phyloP scores from a whole-genome alignment of 1,140 invertebrate genomes.

The Drosophila fuyamai region DNA sequence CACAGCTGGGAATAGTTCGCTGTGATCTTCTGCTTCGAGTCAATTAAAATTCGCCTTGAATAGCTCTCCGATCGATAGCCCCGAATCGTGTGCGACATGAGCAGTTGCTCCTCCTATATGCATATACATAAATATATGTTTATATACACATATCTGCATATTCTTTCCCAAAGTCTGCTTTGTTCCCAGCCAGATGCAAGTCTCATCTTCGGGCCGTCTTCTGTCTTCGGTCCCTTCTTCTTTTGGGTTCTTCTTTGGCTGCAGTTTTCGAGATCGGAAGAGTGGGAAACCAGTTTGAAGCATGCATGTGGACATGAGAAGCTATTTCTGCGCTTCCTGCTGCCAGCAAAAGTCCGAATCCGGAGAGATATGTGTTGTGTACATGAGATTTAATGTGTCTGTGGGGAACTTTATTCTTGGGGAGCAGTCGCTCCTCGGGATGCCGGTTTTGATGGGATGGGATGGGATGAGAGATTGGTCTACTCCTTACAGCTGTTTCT shows the following conservation, averaged over 20 bases:
- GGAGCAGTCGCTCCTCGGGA: slow-evolving; percentile 16
- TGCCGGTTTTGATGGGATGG: slow-evolving; percentile 8
- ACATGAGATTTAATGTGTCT: slow-evolving; percentile 18
- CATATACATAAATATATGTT: not conserved
- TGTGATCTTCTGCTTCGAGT: slow-evolving; percentile 43
- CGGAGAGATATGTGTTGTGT: slow-evolving; percentile 2
- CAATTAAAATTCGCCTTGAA: slow-evolving; percentile 55
- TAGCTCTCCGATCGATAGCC: slow-evolving; percentile 37
- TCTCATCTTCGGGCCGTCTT: slow-evolving; percentile 34
- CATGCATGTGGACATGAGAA: slow-evolving; percentile 48
- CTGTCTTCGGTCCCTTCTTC: slow-evolving; percentile 22
- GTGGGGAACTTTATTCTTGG: slow-evolving; percentile 29
- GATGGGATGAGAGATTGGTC: not conserved
- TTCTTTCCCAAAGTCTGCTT: slow-evolving; percentile 46
- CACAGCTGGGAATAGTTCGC: slow-evolving; percentile 28
- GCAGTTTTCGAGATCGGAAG: slow-evolving; percentile 26
- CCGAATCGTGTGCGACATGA: slow-evolving; percentile 33
- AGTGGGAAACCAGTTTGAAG: slow-evolving; percentile 45
- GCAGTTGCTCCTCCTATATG: slow-evolving; percentile 14
- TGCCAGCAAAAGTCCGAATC: slow-evolving; percentile 27
- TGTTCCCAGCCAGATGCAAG: slow-evolving; percentile 47
- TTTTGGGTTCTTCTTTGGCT: slow-evolving; percentile 19
- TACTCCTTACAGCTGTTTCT: slow-evolving; percentile 39
- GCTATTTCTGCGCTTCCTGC: slow-evolving; percentile 70
- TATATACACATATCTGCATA: slow-evolving; percentile 34